Base-by-base conservation (phyloP, 2,113 vertebrate species). In the Eulacestoma nigropectus region DNA sequence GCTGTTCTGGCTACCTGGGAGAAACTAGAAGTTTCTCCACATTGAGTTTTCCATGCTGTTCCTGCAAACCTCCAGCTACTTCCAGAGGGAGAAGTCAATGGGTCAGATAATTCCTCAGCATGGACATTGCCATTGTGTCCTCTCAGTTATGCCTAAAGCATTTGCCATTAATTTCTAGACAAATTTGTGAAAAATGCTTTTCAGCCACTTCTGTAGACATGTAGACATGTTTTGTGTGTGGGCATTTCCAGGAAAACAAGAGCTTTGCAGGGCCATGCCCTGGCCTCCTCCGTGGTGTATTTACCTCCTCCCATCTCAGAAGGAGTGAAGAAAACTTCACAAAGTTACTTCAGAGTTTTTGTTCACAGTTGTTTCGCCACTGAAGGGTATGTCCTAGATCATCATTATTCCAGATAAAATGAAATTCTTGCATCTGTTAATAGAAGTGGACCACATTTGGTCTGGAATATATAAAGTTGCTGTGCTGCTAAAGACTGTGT, bases 141-240 rank as follows among this genome's bases (percentile, higher is more conserved):
- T 53, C 47, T 57, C 0, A 0, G n/a, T 44, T 72, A 42, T 30
- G 25, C 19, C 23, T 55, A 35, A 64, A 84, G 9, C 7, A 26
- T 64, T 73, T 84, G 12, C 11, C 44, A 23, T 12, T 12, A 44
- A 9, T 49, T 93, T 52, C 46, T 32, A 11, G 7, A 2, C 6
- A 41, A 35, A 81, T 11, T 8, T 75, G 6, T 52, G 56, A 73
- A 80, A 87, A 73, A 77, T 30, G 4, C 6, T 90, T 77, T 80
- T 63, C 15, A n/a, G 13, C 10, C 29, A 56, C 9, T 47, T 42
- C 53, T 67, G 47, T n/a, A 42, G 42, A 13, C 14, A 13, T 4
- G 10, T 35, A n/a, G n/a, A n/a, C n/a, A n/a, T n/a, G n/a, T 87
- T 89, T 52, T 60, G 56, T 52, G 39, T 42, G 13, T 41, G 37